A percentile compares a stretch with the other conserved stretches of the same genome.
phyloP scores from a whole-genome alignment of 2,888 invertebrate species.

The Nomada ruficornis region DNA sequence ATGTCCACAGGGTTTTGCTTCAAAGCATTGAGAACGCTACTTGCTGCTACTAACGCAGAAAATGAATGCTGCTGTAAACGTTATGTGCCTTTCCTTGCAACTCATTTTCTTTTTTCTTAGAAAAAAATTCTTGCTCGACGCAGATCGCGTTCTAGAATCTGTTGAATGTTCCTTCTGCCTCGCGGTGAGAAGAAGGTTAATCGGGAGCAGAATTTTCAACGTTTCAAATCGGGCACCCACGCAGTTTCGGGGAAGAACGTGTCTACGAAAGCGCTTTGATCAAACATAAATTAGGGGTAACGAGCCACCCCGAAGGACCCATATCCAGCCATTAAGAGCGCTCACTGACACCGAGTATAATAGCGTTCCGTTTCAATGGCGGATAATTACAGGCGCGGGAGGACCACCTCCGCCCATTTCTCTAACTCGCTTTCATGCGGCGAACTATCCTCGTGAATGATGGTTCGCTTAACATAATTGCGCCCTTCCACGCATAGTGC shows the following conservation, averaged over 20 bases:
- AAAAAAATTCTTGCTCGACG: too few species aligned
- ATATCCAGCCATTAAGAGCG: conserved; percentile 66
- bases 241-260: conserved; percentile 5
- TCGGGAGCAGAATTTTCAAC: neutral
- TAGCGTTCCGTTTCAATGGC: conserved; percentile 63
- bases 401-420: conserved; percentile 44
- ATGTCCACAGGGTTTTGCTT: neutral
- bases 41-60: too few species aligned
- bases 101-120: too few species aligned
- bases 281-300: conserved; percentile 73
- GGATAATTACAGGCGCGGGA: conserved; percentile 69
- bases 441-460: conserved; percentile 62
- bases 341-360: conserved; percentile 67
- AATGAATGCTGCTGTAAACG: too few species aligned
- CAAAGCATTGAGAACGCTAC: too few species aligned
- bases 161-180: too few species aligned
- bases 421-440: conserved; percentile 39
- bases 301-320: conserved; percentile 61
- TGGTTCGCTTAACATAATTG: conserved; percentile 61
- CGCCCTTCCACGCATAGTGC: conserved; percentile 10
- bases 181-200: neutral
- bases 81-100: too few species aligned
- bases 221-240: neutral
- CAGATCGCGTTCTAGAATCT: too few species aligned
- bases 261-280: conserved; percentile 45